Percentiles rank a stretch among this genome's conserved stretches.
Conservation (phyloP, 2,797 vertebrate genomes). For the Astyanax mexicanus region DNA sequence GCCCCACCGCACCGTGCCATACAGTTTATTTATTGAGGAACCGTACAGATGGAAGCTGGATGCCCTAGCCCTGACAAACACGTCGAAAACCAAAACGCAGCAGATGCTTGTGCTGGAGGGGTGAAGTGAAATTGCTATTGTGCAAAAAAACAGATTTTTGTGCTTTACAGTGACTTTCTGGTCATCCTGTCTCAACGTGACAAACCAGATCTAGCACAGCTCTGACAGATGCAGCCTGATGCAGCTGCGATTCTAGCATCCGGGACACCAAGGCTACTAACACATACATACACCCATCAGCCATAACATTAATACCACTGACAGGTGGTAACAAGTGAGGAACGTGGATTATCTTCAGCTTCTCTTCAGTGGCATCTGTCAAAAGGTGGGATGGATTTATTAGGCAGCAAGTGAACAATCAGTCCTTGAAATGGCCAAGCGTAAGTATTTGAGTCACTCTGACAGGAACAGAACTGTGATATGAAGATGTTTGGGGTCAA, state of each 20-base stretch:
- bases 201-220: background rate
- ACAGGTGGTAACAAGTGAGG: too few relatives aligned
- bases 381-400: too few relatives aligned
- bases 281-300: too few relatives aligned
- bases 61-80: background rate
- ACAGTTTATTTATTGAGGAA: conserved; percentile 34
- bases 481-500: too few relatives aligned
- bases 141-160: conserved; percentile 30
- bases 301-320: too few relatives aligned
- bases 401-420: too few relatives aligned
- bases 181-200: background rate
- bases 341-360: too few relatives aligned
- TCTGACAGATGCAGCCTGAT: conserved; percentile 1
- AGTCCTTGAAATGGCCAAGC: too few relatives aligned
- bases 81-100: background rate
- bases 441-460: too few relatives aligned
- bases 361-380: too few relatives aligned
- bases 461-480: too few relatives aligned
- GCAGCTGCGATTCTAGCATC: background rate
- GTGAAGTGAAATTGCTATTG: conserved; percentile 16
- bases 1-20: conserved; percentile 9
- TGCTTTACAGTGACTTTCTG: conserved; percentile 37
- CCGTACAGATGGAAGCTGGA: conserved; percentile 35
- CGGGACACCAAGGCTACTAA: background rate
- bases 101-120: background rate